Evolutionary conservation across 2,888 invertebrate genomes (phyloP).

Genomic region (Aethes cnicana): DNA sequence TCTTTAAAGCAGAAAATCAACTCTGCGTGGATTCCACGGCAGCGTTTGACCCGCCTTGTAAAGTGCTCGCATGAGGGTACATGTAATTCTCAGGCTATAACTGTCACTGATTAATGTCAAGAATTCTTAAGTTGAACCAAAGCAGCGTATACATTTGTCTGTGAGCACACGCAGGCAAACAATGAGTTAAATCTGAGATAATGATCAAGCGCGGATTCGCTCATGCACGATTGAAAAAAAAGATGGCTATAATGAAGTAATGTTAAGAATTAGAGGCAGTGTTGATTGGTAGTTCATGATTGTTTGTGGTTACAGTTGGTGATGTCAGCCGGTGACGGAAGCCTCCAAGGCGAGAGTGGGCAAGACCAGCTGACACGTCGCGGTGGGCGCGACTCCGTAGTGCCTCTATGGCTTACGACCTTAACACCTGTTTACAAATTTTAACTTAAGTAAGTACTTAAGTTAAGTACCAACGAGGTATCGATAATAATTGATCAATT

Average conservation of each 20-base stretch:
- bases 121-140: conserved; percentile 6
- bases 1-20: conserved; percentile 40
- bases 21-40: conserved; percentile 39
- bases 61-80: conserved; percentile 16
- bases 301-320: conserved; percentile 45
- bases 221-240: conserved; percentile 38
- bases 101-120: conserved; percentile 16
- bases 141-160: neutral
- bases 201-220: conserved; percentile 38
- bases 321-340: conserved; percentile 60
- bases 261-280: conserved; percentile 8
- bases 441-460: no score
- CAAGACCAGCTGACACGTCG: conserved; percentile 32
- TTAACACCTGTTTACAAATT: no score
- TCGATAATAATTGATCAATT: no score
- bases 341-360: conserved; percentile 46
- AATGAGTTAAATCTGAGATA: conserved; percentile 21
- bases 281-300: conserved; percentile 27
- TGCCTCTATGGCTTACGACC: no score
- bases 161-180: neutral
- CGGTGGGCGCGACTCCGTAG: conserved; percentile 27
- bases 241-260: conserved; percentile 17
- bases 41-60: conserved; percentile 37
- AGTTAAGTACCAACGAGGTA: no score
- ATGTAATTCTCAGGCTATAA: conserved; percentile 7